Conservation (phyloP, 2,888 invertebrate genomes). For the Spicauda simplicius region DNA sequence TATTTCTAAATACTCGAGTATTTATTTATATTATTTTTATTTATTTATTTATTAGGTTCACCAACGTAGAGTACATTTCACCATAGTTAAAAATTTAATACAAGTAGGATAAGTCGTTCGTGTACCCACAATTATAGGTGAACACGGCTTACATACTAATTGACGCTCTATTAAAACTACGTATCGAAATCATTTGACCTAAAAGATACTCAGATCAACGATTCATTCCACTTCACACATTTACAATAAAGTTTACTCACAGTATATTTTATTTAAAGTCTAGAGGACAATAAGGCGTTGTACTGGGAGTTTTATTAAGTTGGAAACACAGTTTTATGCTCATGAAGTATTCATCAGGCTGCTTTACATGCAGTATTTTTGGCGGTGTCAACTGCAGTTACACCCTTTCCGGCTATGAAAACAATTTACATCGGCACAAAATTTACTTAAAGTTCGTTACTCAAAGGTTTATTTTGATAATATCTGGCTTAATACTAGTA, state of each 20-base stretch:
- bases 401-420: constrained; percentile 38
- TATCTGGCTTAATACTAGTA: background rate
- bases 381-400: constrained; percentile 35
- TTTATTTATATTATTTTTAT: too few species aligned
- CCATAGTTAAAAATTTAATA: too few species aligned
- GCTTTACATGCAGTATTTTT: constrained; percentile 37
- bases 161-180: too few species aligned
- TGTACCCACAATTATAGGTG: too few species aligned
- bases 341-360: constrained; percentile 36
- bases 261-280: constrained; percentile 18
- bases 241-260: constrained; percentile 14
- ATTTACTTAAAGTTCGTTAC: constrained; percentile 9
- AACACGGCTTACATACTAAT: too few species aligned
- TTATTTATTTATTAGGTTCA: too few species aligned
- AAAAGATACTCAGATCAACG: background rate
- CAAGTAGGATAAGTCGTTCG: too few species aligned
- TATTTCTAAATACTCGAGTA: too few species aligned
- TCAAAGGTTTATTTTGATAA: background rate
- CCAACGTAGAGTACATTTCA: too few species aligned
- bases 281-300: constrained; percentile 25
- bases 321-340: constrained; percentile 34
- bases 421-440: constrained; percentile 24
- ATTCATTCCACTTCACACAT: background rate
- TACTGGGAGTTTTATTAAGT: constrained; percentile 36
- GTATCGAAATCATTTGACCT: too few species aligned